Base-by-base conservation (phyloP, 2,113 vertebrate genomes). In the Ranitomeya imitator region DNA sequence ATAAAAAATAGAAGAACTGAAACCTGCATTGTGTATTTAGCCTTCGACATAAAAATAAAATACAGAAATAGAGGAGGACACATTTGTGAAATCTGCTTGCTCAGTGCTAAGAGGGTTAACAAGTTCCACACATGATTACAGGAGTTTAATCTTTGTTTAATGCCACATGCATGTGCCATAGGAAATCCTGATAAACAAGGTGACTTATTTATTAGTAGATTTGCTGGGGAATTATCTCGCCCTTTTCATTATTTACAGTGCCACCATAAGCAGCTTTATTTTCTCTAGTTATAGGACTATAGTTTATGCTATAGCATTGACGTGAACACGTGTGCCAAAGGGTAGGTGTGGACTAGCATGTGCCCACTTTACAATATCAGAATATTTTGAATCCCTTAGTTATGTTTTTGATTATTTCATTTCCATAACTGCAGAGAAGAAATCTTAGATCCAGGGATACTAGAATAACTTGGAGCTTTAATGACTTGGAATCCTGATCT, bases 111-210 rank as follows among this genome's bases (percentile, higher is more conserved):
- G 93, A 94, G 93, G 92, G 92, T 93, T 31, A 79, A 90, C 90
- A 93, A 92, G 91, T 59, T 65, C 59, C 90, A 81, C 85, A 89
- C 90, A 74, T 86, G 90, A 81, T 90, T 77, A 91, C 77, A 93
- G 91, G 90, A 93, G 91, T 91, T 89, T 90, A 83, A 63, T 92
- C 91, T 87, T 90, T 91, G 87, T 92, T 93, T 92, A 89, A 93
- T 91, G 92, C 90, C 93, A 92, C 95, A 94, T 95, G 95, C 95
- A 94, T 89, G 89, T 92, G 91, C 90, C 63, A 61, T 92, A 90
- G 92, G 91, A 87, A 89, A 90, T 94, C 92, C 94, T 78, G 86
- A 91, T 91, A 90, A 92, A 92, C 91, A 85, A 69, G 91, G 93
- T 93, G 92, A 92, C 89, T 91, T 92, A 91, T 82, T 90, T 54